These are phyloP conservation scores for Scelioninae gen. 2 DNA, from an alignment of 2,888 invertebrate genomes.

Conservation along the genomic window DNA sequence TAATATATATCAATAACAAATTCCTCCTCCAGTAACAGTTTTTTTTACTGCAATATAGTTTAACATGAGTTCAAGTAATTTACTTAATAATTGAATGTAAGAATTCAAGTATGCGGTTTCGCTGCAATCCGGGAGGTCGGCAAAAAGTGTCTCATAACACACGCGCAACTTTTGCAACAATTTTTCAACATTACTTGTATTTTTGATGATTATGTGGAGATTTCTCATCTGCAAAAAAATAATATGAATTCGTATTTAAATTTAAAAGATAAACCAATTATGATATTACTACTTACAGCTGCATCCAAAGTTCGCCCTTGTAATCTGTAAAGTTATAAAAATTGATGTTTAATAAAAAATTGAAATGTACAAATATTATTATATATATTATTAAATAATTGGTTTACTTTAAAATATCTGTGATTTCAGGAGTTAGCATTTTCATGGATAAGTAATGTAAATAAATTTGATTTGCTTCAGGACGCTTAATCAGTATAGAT, in stretches of 20 bases:
- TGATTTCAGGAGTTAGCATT: constrained; percentile 81
- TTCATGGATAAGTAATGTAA: constrained; percentile 83
- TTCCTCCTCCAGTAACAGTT: no score
- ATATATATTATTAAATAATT: neutral
- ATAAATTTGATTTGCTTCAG: constrained; percentile 85
- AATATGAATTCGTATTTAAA: no score
- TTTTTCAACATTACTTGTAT: constrained; percentile 68
- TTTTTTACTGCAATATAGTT: neutral
- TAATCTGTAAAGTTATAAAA: constrained; percentile 77
- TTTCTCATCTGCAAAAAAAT: constrained; percentile 70
- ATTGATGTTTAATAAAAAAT: no score
- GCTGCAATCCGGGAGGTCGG: constrained; percentile 68
- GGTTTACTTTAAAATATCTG: constrained; percentile 83
- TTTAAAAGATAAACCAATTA: no score
- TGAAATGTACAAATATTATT: no score
- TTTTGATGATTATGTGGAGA: constrained; percentile 70
- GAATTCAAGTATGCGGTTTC: constrained; percentile 72
- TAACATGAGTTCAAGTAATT: constrained; percentile 5
- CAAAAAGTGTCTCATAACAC: constrained; percentile 72
- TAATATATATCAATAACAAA: constrained; percentile 47
- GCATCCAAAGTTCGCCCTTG: constrained; percentile 82
- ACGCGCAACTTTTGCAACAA: constrained; percentile 70
- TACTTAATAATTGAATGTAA: constrained; percentile 73
- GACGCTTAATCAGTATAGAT: constrained; percentile 82
- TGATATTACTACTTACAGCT: constrained; percentile 82